Evolutionary conservation across 2,113 vertebrate genomes (phyloP).

Genomic region (Theristicus caerulescens): DNA sequence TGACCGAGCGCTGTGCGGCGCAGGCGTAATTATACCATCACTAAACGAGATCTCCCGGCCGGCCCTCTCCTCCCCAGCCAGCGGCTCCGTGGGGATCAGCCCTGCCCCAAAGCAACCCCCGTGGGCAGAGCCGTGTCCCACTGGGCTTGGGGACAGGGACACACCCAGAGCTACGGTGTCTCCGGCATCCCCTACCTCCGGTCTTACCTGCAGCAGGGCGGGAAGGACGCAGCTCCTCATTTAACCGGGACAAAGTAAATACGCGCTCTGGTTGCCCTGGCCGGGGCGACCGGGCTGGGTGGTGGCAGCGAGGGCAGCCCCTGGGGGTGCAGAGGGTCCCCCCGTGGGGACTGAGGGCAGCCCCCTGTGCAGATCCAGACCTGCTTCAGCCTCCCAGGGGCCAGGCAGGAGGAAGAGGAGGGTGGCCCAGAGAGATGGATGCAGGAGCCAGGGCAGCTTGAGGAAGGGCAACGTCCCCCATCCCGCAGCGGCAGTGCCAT

Average conservation of each 20-base stretch:
- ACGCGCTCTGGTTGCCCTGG: neutral
- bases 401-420: neutral
- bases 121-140: neutral
- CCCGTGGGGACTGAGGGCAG: neutral
- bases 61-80: neutral
- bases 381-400: neutral
- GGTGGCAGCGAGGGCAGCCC: neutral
- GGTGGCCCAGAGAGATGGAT: neutral
- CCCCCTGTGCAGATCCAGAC: neutral
- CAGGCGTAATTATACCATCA: rapidly evolving
- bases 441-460: neutral
- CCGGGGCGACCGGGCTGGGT: rapidly evolving
- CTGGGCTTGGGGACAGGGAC: neutral
- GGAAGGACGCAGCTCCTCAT: neutral
- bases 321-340: neutral
- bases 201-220: neutral
- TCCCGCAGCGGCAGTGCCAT: neutral
- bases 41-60: neutral
- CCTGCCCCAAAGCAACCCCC: neutral
- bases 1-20: rapidly evolving
- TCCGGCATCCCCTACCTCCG: neutral
- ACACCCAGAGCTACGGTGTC: neutral
- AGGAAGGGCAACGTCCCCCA: neutral
- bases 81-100: neutral
- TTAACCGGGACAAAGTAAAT: neutral